These are phyloP conservation scores for Heliconius cydno DNA, from an alignment of 2,888 invertebrate genomes.

Conservation along the genomic window DNA sequence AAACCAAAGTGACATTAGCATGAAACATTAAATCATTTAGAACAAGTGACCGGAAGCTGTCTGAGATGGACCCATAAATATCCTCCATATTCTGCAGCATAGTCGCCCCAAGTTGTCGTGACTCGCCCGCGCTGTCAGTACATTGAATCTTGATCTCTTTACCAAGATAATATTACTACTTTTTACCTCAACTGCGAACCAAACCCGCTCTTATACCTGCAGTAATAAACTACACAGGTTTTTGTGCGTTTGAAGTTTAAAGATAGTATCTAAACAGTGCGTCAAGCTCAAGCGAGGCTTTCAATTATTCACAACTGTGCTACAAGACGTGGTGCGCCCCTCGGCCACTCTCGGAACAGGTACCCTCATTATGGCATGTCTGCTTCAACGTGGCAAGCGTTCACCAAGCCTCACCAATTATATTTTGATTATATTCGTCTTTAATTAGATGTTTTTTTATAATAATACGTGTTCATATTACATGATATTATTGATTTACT, in stretches of 20 bases:
- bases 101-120: constrained; percentile 63
- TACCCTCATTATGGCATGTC: constrained; percentile 16
- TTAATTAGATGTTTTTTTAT: not conserved
- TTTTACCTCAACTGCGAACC: constrained; percentile 15
- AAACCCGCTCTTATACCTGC: constrained; percentile 37
- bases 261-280: constrained; percentile 63
- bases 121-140: constrained; percentile 66
- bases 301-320: constrained; percentile 73
- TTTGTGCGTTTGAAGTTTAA: constrained; percentile 15
- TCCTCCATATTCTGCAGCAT: constrained; percentile 43
- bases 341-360: constrained; percentile 40
- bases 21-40: constrained; percentile 30
- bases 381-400: not conserved
- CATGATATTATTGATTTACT: no score
- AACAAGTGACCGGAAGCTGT: constrained; percentile 43
- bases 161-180: constrained; percentile 51
- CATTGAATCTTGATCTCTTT: constrained; percentile 69
- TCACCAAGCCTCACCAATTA: not conserved
- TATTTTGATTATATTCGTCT: not conserved
- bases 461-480: no score
- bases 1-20: not conserved
- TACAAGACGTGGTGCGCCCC: constrained; percentile 52
- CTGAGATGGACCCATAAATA: constrained; percentile 43
- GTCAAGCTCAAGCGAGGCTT: constrained; percentile 61
- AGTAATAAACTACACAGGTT: not conserved